Conservation (phyloP, 1,140 invertebrate species). For the Xylocopa sonorina region DNA sequence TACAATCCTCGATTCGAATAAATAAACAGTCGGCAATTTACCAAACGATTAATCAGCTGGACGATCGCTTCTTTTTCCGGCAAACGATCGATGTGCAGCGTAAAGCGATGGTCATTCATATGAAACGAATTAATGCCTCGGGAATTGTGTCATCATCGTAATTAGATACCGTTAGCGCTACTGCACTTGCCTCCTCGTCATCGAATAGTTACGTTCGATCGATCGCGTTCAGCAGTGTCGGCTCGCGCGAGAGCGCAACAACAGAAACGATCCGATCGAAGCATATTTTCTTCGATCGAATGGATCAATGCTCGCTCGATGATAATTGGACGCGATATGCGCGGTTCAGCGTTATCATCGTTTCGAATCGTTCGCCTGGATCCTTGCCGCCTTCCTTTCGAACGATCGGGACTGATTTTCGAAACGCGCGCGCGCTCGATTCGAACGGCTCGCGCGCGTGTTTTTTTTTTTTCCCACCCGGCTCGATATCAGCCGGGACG, state of each 20-base stretch:
- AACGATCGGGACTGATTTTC: neutral
- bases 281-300: neutral
- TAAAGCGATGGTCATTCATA: constrained; percentile 33
- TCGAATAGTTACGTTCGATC: constrained; percentile 27
- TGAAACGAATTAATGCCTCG: constrained; percentile 19
- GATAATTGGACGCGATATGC: neutral
- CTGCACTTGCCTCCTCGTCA: constrained; percentile 12
- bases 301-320: neutral
- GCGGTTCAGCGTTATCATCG: neutral
- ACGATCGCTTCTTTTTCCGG: neutral
- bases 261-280: neutral
- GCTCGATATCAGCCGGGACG: neutral
- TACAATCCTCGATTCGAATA: neutral
- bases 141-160: constrained; percentile 39
- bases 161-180: constrained; percentile 44
- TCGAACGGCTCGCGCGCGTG: neutral
- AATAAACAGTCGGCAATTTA: neutral
- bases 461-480: too few species aligned
- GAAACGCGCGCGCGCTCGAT: too few species aligned
- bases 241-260: neutral
- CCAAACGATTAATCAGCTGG: neutral
- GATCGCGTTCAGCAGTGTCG: constrained; percentile 28
- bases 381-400: neutral
- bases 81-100: neutral
- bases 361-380: neutral